These are phyloP conservation scores for Vidua chalybeata DNA, from an alignment of 2,113 vertebrate genomes.

Conservation along the genomic window DNA sequence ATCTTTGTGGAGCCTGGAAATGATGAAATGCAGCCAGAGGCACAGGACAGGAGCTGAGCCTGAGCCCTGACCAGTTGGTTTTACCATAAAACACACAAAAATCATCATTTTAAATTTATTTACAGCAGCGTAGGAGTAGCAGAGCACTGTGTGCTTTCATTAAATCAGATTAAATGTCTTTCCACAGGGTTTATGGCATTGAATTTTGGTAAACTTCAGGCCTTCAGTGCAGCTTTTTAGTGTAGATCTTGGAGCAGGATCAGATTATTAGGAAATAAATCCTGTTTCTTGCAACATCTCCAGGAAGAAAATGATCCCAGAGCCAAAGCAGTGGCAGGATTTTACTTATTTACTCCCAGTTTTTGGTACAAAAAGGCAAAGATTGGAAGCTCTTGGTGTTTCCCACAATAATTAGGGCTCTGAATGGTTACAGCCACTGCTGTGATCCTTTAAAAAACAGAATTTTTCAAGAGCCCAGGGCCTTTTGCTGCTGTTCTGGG, in stretches of 20 bases:
- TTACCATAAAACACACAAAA: background rate
- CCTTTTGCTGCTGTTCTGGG: background rate
- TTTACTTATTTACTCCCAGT: background rate
- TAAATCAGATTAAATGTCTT: background rate
- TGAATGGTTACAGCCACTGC: background rate
- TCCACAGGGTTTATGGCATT: rapidly evolving
- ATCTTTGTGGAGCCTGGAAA: background rate
- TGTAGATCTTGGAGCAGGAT: background rate
- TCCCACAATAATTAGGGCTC: background rate
- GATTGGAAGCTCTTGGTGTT: background rate
- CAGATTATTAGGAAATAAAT: background rate
- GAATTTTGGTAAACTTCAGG: background rate
- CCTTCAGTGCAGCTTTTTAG: background rate
- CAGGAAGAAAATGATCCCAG: background rate
- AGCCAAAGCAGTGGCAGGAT: background rate
- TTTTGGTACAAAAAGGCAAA: background rate
- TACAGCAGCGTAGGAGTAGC: background rate
- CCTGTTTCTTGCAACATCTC: background rate
- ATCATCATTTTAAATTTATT: background rate
- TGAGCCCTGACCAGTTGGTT: rapidly evolving
- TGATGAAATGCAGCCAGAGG: background rate
- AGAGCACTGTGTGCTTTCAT: background rate
- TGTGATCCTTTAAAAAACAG: background rate
- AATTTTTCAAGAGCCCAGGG: background rate
- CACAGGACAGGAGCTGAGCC: background rate